Evolutionary conservation across 2,113 vertebrate genomes (phyloP).

Genomic region (Centropus bengalensis): DNA sequence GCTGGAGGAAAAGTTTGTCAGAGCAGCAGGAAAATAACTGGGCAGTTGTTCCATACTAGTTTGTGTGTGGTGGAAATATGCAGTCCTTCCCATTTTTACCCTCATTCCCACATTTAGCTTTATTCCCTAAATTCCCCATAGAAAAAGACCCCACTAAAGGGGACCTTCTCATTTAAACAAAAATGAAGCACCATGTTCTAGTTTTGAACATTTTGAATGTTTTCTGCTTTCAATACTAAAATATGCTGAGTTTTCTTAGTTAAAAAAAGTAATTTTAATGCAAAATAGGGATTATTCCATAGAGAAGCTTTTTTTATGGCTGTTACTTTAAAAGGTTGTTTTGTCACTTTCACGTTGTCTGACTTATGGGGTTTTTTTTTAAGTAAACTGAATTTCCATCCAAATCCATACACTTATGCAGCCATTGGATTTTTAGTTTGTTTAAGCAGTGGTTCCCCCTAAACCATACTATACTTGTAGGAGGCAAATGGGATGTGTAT

Average conservation of each 20-base stretch:
- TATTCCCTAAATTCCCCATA: no score
- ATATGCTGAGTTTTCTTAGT: neutral
- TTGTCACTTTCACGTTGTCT: neutral
- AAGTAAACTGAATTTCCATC: neutral
- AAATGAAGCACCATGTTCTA: rapidly evolving
- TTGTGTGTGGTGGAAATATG: no score
- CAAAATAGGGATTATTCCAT: neutral
- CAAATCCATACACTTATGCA: neutral
- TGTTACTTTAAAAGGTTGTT: neutral
- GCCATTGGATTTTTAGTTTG: neutral
- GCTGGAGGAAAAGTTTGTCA: no score
- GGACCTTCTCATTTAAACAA: neutral
- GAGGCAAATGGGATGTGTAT: neutral
- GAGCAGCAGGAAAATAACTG: no score
- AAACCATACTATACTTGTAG: neutral
- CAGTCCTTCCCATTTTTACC: no score
- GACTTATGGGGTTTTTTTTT: rapidly evolving
- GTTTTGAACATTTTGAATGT: neutral
- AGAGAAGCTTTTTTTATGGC: neutral
- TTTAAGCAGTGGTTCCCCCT: neutral
- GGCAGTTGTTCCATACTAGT: no score
- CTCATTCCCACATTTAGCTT: no score
- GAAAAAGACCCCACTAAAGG: neutral
- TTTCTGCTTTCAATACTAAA: neutral
- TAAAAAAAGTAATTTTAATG: neutral